A percentile compares a stretch with the other conserved stretches of the same genome.
Conservation (phyloP, 2,113 vertebrate genomes). For the Chamaea fasciata region DNA sequence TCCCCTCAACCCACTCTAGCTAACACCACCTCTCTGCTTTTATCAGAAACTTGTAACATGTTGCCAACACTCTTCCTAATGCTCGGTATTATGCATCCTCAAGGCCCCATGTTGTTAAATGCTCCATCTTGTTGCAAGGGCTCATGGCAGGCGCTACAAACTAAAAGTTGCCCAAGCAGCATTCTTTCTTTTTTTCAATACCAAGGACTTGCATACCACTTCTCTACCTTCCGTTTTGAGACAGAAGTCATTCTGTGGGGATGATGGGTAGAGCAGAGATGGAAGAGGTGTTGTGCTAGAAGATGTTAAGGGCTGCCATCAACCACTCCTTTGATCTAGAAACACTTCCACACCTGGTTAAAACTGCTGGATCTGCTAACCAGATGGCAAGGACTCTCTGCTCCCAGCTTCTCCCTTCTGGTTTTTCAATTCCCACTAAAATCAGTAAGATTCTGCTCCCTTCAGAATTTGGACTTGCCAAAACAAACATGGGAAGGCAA, state of each 20-base stretch:
- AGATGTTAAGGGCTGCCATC: slow-evolving; percentile 6
- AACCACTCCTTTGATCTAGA: slow-evolving; percentile 24
- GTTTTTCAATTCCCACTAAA: neutral
- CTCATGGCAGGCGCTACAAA: neutral
- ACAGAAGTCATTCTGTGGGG: neutral
- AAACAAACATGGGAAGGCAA: neutral
- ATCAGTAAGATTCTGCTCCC: neutral
- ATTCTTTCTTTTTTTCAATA: neutral
- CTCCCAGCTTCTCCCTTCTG: neutral
- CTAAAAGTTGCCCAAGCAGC: neutral
- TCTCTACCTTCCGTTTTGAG: neutral
- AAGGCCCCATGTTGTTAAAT: neutral
- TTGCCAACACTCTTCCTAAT: neutral
- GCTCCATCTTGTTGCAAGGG: neutral
- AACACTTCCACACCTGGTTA: slow-evolving; percentile 12
- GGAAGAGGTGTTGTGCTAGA: neutral
- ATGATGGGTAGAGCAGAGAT: neutral
- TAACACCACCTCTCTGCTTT: neutral
- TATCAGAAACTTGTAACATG: neutral
- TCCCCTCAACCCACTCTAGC: neutral
- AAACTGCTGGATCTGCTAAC: neutral
- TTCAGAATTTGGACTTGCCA: neutral
- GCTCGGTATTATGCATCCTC: neutral
- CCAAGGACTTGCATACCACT: neutral
- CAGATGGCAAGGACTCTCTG: neutral